Percentiles rank a stretch among this genome's conserved stretches.
phyloP scores from a whole-genome alignment of 1,140 invertebrate genomes.

The Lepeophtheirus salmonis region DNA sequence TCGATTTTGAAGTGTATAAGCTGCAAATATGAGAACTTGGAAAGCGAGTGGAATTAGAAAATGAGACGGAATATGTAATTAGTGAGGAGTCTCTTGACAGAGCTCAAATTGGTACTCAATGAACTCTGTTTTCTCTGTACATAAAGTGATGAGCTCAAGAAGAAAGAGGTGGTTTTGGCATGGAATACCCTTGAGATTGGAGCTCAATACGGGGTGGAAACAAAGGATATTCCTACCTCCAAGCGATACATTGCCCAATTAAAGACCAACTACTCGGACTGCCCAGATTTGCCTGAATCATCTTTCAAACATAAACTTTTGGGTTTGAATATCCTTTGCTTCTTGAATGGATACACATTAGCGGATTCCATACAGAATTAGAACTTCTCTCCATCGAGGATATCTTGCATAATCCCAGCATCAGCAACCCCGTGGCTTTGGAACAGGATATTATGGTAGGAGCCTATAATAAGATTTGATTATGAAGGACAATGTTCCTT shows the following conservation, averaged over 20 bases:
- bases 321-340: conserved; percentile 80
- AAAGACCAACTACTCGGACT: conserved; percentile 94
- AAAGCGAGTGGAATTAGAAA: neutral
- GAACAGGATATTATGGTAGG: conserved; percentile 99
- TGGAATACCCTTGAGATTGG: conserved; percentile 85
- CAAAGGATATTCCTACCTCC: conserved; percentile 78
- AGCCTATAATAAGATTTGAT: conserved; percentile 88
- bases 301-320: conserved; percentile 84
- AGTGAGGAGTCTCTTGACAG: neutral
- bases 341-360: conserved; percentile 88
- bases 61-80: neutral
- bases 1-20: neutral
- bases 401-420: conserved; percentile 81
- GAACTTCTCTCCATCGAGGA: conserved; percentile 81
- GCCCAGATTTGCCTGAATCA: conserved; percentile 67
- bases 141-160: neutral
- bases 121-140: neutral
- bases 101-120: neutral
- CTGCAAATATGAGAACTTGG: neutral
- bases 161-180: conserved; percentile 25
- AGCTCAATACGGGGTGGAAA: conserved; percentile 78
- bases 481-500: conserved; percentile 82
- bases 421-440: conserved; percentile 74
- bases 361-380: conserved; percentile 97
- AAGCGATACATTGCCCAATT: conserved; percentile 89